Evolutionary conservation across 2,797 vertebrate genomes (phyloP).

Genomic region (Neoniphon sammara): DNA sequence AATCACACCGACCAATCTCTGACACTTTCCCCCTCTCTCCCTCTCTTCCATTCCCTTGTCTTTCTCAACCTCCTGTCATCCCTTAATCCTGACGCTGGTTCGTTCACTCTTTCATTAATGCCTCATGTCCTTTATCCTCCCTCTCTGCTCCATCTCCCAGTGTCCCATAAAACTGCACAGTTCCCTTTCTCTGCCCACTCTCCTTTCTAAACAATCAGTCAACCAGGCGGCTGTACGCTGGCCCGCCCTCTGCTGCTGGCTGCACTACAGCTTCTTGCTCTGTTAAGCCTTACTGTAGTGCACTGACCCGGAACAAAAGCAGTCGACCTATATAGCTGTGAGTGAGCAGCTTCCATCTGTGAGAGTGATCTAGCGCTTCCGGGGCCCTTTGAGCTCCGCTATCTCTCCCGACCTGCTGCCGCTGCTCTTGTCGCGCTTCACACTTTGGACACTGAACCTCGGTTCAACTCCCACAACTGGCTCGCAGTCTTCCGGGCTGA

Average conservation of each 20-base stretch:
- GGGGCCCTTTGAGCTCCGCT: conserved; percentile 58
- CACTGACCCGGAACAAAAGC: conserved; percentile 72
- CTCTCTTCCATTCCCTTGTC: conserved; percentile 8
- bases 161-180: conserved; percentile 4
- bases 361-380: conserved; percentile 61
- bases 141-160: conserved; percentile 1
- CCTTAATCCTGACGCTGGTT: not conserved
- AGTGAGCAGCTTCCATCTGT: conserved; percentile 75
- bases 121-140: not conserved
- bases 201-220: conserved; percentile 25
- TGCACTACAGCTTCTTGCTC: conserved; percentile 60
- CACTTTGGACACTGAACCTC: conserved; percentile 72
- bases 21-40: conserved; percentile 2
- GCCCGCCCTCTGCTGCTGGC: conserved; percentile 28
- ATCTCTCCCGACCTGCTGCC: conserved; percentile 46
- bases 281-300: conserved; percentile 61
- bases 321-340: conserved; percentile 75
- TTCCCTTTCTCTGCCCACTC: conserved; percentile 11
- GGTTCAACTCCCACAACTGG: conserved; percentile 70
- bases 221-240: conserved; percentile 19
- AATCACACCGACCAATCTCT: not conserved
- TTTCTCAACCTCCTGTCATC: not conserved
- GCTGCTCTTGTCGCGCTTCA: conserved; percentile 61
- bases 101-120: conserved; percentile 18
- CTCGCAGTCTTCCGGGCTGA: conserved; percentile 59